These are phyloP conservation scores for Threskiornis aethiopicus DNA, from an alignment of 2,797 vertebrate species.

Conservation along the genomic window DNA sequence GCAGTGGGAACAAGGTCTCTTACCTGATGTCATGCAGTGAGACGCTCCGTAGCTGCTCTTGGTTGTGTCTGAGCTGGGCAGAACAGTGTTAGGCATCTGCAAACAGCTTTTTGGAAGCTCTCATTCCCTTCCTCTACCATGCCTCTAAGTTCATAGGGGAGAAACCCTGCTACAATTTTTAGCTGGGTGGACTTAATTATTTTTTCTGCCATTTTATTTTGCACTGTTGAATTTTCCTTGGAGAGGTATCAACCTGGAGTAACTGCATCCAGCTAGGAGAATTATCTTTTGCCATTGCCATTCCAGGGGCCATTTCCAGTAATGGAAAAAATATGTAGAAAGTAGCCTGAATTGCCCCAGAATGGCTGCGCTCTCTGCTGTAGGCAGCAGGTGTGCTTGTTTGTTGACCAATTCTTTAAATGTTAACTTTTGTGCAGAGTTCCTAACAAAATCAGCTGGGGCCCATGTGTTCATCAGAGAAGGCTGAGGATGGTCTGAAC, in stretches of 20 bases:
- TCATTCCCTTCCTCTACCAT: not conserved
- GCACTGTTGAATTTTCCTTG: not conserved
- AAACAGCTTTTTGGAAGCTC: not conserved
- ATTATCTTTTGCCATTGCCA: not conserved
- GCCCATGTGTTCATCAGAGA: not conserved
- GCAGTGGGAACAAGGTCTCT: not conserved
- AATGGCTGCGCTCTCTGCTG: not conserved
- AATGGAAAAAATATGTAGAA: not conserved
- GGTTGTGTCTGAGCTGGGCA: not conserved
- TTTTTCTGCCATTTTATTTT: not conserved
- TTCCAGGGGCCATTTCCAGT: not conserved
- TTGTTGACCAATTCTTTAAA: not conserved
- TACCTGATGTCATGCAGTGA: not conserved
- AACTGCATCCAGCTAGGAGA: not conserved
- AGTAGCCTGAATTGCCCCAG: not conserved
- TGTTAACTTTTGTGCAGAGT: not conserved
- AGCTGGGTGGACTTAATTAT: fast-evolving
- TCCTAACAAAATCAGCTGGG: not conserved
- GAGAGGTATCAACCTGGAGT: not conserved
- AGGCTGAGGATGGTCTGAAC: not conserved
- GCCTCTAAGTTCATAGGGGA: not conserved
- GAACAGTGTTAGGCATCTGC: not conserved
- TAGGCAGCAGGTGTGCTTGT: constrained; percentile 27
- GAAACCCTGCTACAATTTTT: not conserved
- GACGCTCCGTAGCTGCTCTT: not conserved